phyloP scores from a whole-genome alignment of 2,797 vertebrate genomes.

The Clarias pachynema region DNA sequence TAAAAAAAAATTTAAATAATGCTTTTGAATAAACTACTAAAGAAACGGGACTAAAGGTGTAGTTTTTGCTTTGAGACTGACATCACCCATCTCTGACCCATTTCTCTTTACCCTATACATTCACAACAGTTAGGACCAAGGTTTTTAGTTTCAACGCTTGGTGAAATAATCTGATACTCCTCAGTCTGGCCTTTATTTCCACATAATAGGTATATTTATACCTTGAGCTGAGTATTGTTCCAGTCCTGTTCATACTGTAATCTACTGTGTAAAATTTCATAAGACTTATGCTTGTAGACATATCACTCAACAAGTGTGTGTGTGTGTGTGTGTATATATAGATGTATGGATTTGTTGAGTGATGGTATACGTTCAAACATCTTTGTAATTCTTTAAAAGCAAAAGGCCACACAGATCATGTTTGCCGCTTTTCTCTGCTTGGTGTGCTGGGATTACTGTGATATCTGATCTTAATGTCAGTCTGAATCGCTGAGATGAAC shows the following conservation, averaged over 20 bases:
- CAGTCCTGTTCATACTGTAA: conserved; percentile 27
- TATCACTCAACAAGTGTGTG: neutral
- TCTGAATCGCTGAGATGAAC: conserved; percentile 40
- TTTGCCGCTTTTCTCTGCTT: neutral
- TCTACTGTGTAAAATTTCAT: conserved; percentile 14
- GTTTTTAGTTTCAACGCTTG: neutral
- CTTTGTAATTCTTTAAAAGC: conserved; percentile 10
- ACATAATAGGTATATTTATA: conserved; percentile 21
- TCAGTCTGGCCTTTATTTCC: conserved; percentile 7
- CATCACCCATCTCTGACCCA: neutral
- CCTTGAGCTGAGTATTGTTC: conserved; percentile 5
- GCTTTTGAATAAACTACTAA: neutral
- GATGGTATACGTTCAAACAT: conserved; percentile 17
- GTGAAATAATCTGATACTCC: conserved; percentile 4
- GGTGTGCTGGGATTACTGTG: conserved; percentile 30
- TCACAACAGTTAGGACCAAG: neutral
- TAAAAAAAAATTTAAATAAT: neutral
- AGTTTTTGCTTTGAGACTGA: neutral
- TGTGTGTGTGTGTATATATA: neutral
- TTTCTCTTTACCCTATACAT: neutral
- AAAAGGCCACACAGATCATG: conserved; percentile 12
- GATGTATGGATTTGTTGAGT: conserved; percentile 14
- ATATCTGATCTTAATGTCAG: conserved; percentile 45
- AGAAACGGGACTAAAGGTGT: neutral
- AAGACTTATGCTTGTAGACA: neutral